Conservation (phyloP, 1,140 invertebrate species). For the Hylaeus anthracinus region DNA sequence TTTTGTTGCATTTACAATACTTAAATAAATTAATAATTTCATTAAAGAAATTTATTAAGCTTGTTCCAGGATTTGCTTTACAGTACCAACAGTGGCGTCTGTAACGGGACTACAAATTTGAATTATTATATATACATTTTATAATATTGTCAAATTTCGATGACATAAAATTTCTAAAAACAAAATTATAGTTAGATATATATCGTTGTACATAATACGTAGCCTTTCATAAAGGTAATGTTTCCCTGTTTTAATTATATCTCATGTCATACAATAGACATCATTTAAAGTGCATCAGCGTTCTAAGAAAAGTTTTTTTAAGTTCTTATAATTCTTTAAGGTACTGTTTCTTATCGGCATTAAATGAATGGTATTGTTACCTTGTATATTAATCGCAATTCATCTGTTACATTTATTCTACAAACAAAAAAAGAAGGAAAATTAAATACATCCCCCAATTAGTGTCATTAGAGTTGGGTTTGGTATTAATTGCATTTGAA, state of each 20-base stretch:
- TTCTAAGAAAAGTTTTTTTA: constrained; percentile 8
- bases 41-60: constrained; percentile 44
- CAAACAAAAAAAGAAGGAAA: background rate
- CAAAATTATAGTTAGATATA: constrained; percentile 52
- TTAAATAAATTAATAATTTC: constrained; percentile 67
- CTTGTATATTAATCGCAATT: constrained; percentile 36
- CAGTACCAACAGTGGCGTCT: constrained; percentile 11
- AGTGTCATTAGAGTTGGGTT: constrained; percentile 27
- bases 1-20: constrained; percentile 67
- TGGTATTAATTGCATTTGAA: background rate
- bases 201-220: constrained; percentile 57
- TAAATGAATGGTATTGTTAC: constrained; percentile 4
- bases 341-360: constrained; percentile 7
- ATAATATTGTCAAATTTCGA: constrained; percentile 36
- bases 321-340: constrained; percentile 19
- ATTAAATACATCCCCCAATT: constrained; percentile 23
- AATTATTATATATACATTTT: constrained; percentile 9
- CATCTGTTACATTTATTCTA: constrained; percentile 40
- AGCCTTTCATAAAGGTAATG: constrained; percentile 45
- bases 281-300: background rate
- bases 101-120: background rate
- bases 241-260: constrained; percentile 35
- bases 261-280: constrained; percentile 17
- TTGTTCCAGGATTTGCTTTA: constrained; percentile 43
- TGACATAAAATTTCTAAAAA: constrained; percentile 39